These are phyloP conservation scores for Sarcophaga rosellei DNA, from an alignment of 2,888 invertebrate genomes.

Conservation along the genomic window DNA sequence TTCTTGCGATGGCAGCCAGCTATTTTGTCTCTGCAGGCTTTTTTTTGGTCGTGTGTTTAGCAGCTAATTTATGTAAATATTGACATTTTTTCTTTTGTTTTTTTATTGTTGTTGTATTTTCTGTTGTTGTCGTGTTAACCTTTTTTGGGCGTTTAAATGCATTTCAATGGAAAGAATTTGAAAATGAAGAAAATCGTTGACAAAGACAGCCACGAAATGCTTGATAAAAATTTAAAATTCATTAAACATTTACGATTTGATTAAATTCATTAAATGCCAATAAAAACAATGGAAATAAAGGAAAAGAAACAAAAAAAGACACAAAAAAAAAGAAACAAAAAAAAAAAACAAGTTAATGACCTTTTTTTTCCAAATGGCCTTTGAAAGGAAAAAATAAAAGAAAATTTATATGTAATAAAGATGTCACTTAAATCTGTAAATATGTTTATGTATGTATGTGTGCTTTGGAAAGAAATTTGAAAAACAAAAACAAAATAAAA, in stretches of 20 bases:
- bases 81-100: slow-evolving; percentile 56
- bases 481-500: slow-evolving; percentile 16
- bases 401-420: background rate
- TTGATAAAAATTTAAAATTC: slow-evolving; percentile 57
- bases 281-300: slow-evolving; percentile 34
- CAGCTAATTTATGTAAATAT: slow-evolving; percentile 69
- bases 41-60: slow-evolving; percentile 40
- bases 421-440: slow-evolving; percentile 2
- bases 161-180: slow-evolving; percentile 39
- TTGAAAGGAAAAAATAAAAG: background rate
- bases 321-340: too few relatives aligned
- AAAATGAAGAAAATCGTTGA: background rate
- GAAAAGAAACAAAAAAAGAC: slow-evolving; percentile 10
- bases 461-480: slow-evolving; percentile 1
- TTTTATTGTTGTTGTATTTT: background rate
- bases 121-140: slow-evolving; percentile 64
- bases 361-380: background rate
- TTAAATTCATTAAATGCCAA: slow-evolving; percentile 69
- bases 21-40: background rate
- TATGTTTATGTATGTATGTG: background rate
- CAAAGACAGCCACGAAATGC: background rate
- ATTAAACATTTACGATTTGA: slow-evolving; percentile 56
- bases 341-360: slow-evolving; percentile 9
- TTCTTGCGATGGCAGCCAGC: background rate
- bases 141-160: slow-evolving; percentile 66